Base-by-base conservation (phyloP, 2,888 invertebrate species). In the Aporophyla lueneburgensis region DNA sequence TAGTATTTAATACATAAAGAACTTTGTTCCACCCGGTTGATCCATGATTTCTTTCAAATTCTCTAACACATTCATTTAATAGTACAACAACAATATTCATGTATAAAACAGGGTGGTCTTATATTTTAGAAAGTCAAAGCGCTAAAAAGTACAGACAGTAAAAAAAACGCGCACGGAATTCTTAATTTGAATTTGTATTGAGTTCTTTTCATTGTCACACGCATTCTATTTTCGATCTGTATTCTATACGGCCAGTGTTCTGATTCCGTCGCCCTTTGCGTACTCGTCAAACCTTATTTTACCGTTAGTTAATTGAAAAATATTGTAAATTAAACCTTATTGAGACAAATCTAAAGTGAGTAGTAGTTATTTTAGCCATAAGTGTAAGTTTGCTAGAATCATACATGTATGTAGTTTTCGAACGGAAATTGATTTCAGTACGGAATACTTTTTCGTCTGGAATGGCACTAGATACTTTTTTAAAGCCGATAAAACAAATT, bases 201-300 rank as follows among this genome's bases (percentile, higher is more conserved):
- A 79, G 74, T 87, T 87, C 68, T 86, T 88, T 87, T 88, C 88
- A 88, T 88, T 87, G 87, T 87, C 87, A 87, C 86, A 79, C 75
- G 78, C 86, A 85, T 86, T 87, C 87, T 87, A 88, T 87, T 88
- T 88, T 85, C 70, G 75, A 83, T 86, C 78, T 83, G 86, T 87
- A 87, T 87, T 87, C 87, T 78, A 76, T 76, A 87, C 79, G 63
- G 81, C 79, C 88, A 86, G 81, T 80, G 87, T 79, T 83, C 84
- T 63, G 83, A 78, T 84, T 86, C 75, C 68, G 75, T 80, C 82
- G 86, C 82, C 84, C 87, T 82, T 85, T 80, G 70, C 77, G 80
- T 80, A 82, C 79, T 81, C 51, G 66, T 77, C 71, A 49, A 81
- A 78, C 72, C 73, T 81, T 67, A 62, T 65, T 71, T 76, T 74